phyloP scores from a whole-genome alignment of 2,797 vertebrate genomes.

The Enteromius trimaculatus region DNA sequence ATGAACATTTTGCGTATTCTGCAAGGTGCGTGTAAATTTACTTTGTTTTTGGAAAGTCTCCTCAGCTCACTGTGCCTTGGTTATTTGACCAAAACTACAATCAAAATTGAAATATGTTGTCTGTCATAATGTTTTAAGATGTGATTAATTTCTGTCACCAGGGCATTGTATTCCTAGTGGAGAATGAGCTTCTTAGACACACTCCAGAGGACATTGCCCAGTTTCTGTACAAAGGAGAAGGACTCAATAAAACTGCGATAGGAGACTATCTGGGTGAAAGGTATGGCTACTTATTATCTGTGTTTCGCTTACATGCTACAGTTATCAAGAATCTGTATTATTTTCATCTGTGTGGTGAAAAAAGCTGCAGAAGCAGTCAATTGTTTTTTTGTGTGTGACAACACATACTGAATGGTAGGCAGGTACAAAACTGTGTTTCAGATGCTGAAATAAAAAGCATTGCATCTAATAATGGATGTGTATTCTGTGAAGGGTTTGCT shows the following conservation, averaged over 20 bases:
- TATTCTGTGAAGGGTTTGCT: background rate
- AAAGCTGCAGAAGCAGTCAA: background rate
- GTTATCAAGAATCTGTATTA: background rate
- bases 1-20: background rate
- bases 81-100: background rate
- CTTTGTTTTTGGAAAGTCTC: background rate
- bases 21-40: background rate
- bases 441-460: background rate
- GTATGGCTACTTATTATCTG: slow-evolving; percentile 39
- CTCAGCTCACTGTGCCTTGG: background rate
- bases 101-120: background rate
- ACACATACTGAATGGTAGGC: too few relatives aligned
- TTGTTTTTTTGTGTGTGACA: too few relatives aligned
- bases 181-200: slow-evolving; percentile 90
- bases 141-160: slow-evolving; percentile 55
- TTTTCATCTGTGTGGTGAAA: background rate
- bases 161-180: slow-evolving; percentile 92
- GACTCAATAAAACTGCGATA: slow-evolving; percentile 94
- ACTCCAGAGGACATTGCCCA: slow-evolving; percentile 89
- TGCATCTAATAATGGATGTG: background rate
- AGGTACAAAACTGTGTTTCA: background rate
- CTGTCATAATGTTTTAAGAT: background rate
- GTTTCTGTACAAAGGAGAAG: slow-evolving; percentile 95
- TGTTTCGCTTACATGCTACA: background rate
- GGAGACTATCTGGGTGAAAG: slow-evolving; percentile 93